These are phyloP conservation scores for Drosophila neotestacea DNA, from an alignment of 2,888 invertebrate species.

Conservation along the genomic window DNA sequence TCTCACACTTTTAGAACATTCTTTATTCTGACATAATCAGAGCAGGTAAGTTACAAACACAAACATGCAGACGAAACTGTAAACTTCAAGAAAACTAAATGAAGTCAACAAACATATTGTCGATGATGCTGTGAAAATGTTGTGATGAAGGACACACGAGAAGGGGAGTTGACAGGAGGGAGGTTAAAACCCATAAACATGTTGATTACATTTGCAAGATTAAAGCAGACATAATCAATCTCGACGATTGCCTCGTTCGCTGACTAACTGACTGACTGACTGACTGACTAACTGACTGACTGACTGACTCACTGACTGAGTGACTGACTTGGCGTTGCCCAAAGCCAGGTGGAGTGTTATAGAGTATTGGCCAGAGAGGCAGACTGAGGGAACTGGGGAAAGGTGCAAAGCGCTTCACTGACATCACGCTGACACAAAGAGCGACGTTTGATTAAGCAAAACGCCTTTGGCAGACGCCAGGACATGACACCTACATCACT, in stretches of 20 bases:
- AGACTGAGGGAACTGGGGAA: slow-evolving; percentile 1
- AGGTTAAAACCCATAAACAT: slow-evolving; percentile 47
- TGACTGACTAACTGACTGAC: slow-evolving; percentile 32
- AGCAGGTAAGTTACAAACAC: slow-evolving; percentile 9
- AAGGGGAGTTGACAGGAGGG: neutral
- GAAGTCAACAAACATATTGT: slow-evolving; percentile 46
- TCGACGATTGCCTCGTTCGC: slow-evolving; percentile 61
- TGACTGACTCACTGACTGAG: slow-evolving; percentile 38
- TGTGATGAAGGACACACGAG: neutral
- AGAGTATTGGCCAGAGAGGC: slow-evolving; percentile 28
- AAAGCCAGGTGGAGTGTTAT: slow-evolving; percentile 28
- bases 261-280: slow-evolving; percentile 39
- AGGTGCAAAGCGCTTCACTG: slow-evolving; percentile 62
- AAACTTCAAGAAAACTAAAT: slow-evolving; percentile 46
- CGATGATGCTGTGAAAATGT: slow-evolving; percentile 13
- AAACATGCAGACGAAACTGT: slow-evolving; percentile 11
- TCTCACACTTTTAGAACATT: neutral
- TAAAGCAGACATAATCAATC: slow-evolving; percentile 75
- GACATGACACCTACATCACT: slow-evolving; percentile 58
- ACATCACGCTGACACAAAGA: slow-evolving; percentile 74
- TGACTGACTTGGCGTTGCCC: slow-evolving; percentile 38
- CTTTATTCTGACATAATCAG: slow-evolving; percentile 23
- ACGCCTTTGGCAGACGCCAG: slow-evolving; percentile 72
- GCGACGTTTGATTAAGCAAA: slow-evolving; percentile 75
- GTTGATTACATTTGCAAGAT: slow-evolving; percentile 71